These are phyloP conservation scores for Emydoidea blandingii DNA, from an alignment of 2,797 vertebrate genomes.

Conservation along the genomic window DNA sequence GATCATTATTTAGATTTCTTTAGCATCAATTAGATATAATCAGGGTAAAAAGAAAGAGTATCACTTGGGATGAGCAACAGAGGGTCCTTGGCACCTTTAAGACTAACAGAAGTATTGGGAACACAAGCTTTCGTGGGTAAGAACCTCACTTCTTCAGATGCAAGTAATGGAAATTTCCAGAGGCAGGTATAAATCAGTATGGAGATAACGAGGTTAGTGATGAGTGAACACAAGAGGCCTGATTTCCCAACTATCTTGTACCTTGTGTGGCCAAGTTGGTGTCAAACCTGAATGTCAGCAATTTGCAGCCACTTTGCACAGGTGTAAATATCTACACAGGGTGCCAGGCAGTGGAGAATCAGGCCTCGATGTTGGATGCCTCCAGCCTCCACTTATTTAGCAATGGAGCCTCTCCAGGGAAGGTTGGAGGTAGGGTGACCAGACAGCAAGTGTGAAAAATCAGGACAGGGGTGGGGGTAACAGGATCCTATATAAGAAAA, in stretches of 20 bases:
- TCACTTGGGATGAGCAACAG: background rate
- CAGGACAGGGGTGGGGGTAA: too few species aligned
- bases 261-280: background rate
- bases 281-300: background rate
- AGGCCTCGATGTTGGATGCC: background rate
- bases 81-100: too few species aligned
- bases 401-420: background rate
- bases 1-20: conserved; percentile 53
- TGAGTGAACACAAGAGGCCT: background rate
- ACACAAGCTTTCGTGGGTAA: too few species aligned
- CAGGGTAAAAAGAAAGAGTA: conserved; percentile 8
- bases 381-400: background rate
- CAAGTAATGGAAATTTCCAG: too few species aligned
- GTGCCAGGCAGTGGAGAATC: conserved; percentile 9
- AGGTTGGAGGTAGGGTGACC: background rate
- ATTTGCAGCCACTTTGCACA: background rate
- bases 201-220: too few species aligned
- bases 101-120: too few species aligned
- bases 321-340: background rate
- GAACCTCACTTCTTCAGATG: too few species aligned
- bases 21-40: conserved; percentile 56
- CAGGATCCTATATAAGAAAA: too few species aligned
- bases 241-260: background rate
- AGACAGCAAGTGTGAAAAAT: too few species aligned
- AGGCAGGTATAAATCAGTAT: too few species aligned